phyloP scores from a whole-genome alignment of 1,140 invertebrate species.

The Drosophila dunni region DNA sequence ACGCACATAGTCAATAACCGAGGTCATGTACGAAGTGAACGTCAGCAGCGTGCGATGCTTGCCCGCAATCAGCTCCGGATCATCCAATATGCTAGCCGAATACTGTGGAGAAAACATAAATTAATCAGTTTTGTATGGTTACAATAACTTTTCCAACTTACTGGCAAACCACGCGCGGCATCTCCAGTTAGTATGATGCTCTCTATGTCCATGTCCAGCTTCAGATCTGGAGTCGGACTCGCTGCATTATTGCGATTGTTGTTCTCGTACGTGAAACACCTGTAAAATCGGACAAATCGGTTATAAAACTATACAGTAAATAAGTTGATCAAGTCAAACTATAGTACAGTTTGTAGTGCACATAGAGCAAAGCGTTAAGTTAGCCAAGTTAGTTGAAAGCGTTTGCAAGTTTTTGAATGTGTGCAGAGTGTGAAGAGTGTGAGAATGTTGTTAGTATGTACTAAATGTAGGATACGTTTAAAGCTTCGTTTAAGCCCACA shows the following conservation, averaged over 20 bases:
- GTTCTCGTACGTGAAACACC: constrained; percentile 92
- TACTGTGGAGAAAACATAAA: constrained; percentile 87
- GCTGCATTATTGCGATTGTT: constrained; percentile 85
- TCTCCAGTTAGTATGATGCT: constrained; percentile 66
- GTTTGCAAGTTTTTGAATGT: constrained; percentile 54
- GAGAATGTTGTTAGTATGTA: constrained; percentile 49
- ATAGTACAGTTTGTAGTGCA: neutral
- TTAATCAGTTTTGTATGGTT: neutral
- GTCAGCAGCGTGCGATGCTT: constrained; percentile 97
- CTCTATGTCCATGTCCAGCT: constrained; percentile 82
- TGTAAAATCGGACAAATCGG: constrained; percentile 33
- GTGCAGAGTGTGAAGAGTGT: constrained; percentile 51
- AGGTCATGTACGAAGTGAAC: constrained; percentile 97
- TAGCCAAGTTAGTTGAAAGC: constrained; percentile 72
- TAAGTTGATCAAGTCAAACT: neutral
- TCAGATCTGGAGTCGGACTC: constrained; percentile 79
- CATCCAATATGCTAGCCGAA: constrained; percentile 95
- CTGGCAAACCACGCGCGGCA: constrained; percentile 50
- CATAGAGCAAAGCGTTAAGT: constrained; percentile 54
- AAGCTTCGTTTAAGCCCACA: constrained; percentile 31
- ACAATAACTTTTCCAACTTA: constrained; percentile 29
- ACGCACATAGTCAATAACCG: constrained; percentile 98
- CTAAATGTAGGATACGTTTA: constrained; percentile 18
- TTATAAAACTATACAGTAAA: neutral
- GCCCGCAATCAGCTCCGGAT: constrained; percentile 97